Evolutionary conservation across 2,888 invertebrate species (phyloP).

Genomic region (Protophormia terraenovae): DNA sequence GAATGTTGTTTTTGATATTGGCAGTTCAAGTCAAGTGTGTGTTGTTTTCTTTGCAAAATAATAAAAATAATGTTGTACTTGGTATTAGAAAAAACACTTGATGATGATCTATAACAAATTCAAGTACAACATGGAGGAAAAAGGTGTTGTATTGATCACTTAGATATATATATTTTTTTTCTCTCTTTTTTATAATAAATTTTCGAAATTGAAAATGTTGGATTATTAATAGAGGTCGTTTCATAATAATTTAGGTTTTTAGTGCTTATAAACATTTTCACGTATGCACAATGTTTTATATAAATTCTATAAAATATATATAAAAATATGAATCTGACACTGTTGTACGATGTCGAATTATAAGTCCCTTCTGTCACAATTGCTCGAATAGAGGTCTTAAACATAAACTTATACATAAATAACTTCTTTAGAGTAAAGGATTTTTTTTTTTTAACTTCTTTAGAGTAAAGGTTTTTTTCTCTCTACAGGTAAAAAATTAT

Average conservation of each 20-base stretch:
- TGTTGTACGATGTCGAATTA: no score
- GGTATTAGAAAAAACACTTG: constrained; percentile 18
- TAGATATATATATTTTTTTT: neutral
- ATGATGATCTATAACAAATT: constrained; percentile 21
- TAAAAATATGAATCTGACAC: no score
- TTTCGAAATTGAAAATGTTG: neutral
- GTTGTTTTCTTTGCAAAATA: neutral
- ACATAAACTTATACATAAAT: no score
- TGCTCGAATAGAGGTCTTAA: no score
- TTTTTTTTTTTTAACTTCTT: no score
- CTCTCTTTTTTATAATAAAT: neutral
- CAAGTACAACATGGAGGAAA: neutral
- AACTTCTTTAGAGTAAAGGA: no score
- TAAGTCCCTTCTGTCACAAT: no score
- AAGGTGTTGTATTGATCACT: neutral
- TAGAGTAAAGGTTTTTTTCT: no score
- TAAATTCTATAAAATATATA: no score
- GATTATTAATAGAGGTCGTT: neutral
- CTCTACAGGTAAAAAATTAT: no score
- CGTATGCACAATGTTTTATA: no score
- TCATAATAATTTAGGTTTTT: neutral
- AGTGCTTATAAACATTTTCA: no score
- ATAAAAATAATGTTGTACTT: neutral
- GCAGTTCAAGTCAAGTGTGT: constrained; percentile 43
- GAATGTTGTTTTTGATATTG: neutral